Conservation (phyloP, 2,888 invertebrate species). For the Acanthacorydalis orientalis region DNA sequence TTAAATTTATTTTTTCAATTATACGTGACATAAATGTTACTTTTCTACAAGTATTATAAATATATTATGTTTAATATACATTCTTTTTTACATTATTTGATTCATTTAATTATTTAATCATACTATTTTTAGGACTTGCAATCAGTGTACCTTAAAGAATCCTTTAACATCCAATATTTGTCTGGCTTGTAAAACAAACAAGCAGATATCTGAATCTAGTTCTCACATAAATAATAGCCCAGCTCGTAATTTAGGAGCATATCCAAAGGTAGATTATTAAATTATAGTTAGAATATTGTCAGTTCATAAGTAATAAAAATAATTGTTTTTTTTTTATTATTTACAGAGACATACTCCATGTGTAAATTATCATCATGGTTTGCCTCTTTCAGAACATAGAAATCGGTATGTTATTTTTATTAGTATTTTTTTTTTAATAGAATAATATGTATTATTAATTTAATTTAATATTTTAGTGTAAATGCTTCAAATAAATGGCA, state of each 20-base stretch:
- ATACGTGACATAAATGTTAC: too few species aligned
- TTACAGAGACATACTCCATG: conserved; percentile 9
- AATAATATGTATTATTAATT: not conserved
- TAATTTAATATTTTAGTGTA: not conserved
- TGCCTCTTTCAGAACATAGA: conserved; percentile 5
- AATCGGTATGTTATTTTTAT: conserved; percentile 2
- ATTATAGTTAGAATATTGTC: not conserved
- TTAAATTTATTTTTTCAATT: conserved; percentile 21
- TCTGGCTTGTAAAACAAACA: conserved; percentile 57
- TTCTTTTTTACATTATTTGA: conserved; percentile 2
- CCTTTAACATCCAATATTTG: conserved; percentile 48
- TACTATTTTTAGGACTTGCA: conserved; percentile 41
- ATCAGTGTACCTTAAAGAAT: conserved; percentile 68
- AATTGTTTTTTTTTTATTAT: not conserved
- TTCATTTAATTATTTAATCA: not conserved
- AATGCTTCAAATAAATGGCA: conserved; percentile 3
- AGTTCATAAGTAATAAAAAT: too few species aligned
- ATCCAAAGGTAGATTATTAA: conserved; percentile 18
- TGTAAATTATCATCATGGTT: conserved; percentile 7
- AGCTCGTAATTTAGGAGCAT: conserved; percentile 13
- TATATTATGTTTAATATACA: too few species aligned
- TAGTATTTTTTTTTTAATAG: not conserved
- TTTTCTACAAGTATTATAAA: too few species aligned
- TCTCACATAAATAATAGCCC: conserved; percentile 7
- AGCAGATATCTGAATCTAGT: conserved; percentile 24